Evolutionary conservation across 2,888 invertebrate genomes (phyloP).

Genomic region (Microplitis deprimator): DNA sequence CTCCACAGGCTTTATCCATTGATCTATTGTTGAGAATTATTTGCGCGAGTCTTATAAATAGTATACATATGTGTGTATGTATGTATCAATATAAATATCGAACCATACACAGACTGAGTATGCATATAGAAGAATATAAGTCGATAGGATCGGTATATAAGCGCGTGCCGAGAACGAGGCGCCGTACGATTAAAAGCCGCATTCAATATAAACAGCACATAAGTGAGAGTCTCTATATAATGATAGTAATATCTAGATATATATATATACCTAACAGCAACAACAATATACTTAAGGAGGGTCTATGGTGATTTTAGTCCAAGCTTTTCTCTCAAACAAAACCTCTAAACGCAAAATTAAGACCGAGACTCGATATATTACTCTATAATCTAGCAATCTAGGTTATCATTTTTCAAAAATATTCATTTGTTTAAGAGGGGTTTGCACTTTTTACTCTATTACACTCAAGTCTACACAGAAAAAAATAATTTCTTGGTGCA

Average conservation of each 20-base stretch:
- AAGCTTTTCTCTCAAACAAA: too few species aligned
- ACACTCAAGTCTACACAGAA: too few species aligned
- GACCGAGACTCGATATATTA: too few species aligned
- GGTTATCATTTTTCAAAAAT: too few species aligned
- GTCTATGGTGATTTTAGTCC: too few species aligned
- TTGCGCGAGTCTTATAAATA: neutral
- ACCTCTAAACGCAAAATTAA: too few species aligned
- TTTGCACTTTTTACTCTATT: too few species aligned
- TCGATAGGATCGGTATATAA: neutral
- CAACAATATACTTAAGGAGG: conserved; percentile 18
- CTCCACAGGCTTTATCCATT: neutral
- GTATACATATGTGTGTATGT: neutral
- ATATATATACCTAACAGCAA: conserved; percentile 34
- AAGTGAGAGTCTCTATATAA: conserved; percentile 13
- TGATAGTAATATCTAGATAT: neutral
- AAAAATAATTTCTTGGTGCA: too few species aligned
- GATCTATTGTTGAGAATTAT: conserved; percentile 1
- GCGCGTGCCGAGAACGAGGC: conserved; percentile 47
- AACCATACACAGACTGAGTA: neutral
- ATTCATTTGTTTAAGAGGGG: too few species aligned
- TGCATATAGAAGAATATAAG: neutral
- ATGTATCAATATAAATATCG: too few species aligned
- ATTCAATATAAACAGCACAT: conserved; percentile 23
- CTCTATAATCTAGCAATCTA: too few species aligned
- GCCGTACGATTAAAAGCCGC: conserved; percentile 50